A percentile compares a stretch with the other conserved stretches of the same genome.
Conservation (phyloP, 2,888 invertebrate genomes). For the Odontomyia ornata region DNA sequence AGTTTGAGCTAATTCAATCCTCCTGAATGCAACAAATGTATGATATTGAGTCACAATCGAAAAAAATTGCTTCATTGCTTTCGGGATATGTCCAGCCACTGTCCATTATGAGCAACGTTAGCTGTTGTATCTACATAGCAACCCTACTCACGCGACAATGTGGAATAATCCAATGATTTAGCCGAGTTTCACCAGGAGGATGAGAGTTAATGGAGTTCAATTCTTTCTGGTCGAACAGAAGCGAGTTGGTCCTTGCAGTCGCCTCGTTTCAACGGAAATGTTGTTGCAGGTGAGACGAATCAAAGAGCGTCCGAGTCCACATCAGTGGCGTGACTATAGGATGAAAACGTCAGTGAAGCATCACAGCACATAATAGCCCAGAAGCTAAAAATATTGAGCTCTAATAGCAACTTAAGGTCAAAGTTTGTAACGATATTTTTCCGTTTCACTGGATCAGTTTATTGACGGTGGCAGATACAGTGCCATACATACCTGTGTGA, state of each 20-base stretch:
- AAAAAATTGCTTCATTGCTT: no score
- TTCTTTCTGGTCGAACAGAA: slow-evolving; percentile 3
- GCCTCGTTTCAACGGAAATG: neutral
- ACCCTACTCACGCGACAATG: neutral
- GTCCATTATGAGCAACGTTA: no score
- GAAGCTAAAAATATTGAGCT: slow-evolving; percentile 3
- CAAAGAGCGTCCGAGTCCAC: neutral
- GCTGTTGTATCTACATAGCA: neutral
- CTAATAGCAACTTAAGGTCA: slow-evolving; percentile 10
- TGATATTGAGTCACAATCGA: no score
- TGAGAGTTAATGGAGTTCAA: neutral
- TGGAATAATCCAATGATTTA: slow-evolving; percentile 5
- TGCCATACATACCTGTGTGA: no score
- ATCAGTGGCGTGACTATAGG: neutral
- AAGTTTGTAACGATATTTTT: slow-evolving; percentile 2
- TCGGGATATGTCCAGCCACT: no score
- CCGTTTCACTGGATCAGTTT: neutral
- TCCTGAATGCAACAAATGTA: no score
- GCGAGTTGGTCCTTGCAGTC: neutral
- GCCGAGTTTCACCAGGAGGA: neutral
- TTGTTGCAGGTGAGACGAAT: neutral
- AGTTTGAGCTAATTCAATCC: no score
- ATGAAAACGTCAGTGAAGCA: neutral
- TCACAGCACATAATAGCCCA: neutral
- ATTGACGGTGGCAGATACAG: neutral